These are phyloP conservation scores for Sciaenops ocellatus DNA, from an alignment of 2,797 vertebrate genomes.

Conservation along the genomic window DNA sequence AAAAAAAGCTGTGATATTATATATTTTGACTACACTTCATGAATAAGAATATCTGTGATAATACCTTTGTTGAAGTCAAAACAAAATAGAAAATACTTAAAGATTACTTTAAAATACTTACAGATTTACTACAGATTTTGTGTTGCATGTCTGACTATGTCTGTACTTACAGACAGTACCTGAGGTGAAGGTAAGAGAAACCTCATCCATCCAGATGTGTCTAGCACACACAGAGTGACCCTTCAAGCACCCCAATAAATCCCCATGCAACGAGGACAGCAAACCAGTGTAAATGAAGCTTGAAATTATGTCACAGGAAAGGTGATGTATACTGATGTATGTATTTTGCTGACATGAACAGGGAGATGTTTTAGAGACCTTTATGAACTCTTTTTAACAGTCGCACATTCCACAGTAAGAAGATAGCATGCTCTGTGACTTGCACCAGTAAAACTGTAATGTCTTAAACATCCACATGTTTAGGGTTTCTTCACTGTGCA, in stretches of 20 bases:
- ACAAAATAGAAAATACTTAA: not conserved
- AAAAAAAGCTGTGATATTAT: not conserved
- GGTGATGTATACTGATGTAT: slow-evolving; percentile 26
- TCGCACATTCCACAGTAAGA: slow-evolving; percentile 11
- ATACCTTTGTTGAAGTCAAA: not conserved
- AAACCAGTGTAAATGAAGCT: slow-evolving; percentile 23
- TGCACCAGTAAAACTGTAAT: not conserved
- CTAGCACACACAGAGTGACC: slow-evolving; percentile 22
- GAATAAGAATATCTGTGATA: not conserved
- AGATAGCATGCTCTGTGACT: slow-evolving; percentile 3
- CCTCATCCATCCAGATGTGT: slow-evolving; percentile 51
- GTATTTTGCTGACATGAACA: slow-evolving; percentile 31
- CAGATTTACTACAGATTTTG: not conserved
- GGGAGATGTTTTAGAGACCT: slow-evolving; percentile 1
- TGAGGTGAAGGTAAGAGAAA: slow-evolving; percentile 41
- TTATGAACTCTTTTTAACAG: slow-evolving; percentile 18
- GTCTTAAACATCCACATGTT: not conserved
- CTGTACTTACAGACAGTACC: slow-evolving; percentile 43
- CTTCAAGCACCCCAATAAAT: slow-evolving; percentile 59
- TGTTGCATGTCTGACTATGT: slow-evolving; percentile 31
- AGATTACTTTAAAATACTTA: not conserved
- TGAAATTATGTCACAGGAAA: slow-evolving; percentile 32
- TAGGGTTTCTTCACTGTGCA: not conserved
- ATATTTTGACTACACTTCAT: not conserved
- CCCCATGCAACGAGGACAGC: slow-evolving; percentile 22